Percentiles rank a stretch among this genome's conserved stretches.
phyloP scores from a whole-genome alignment of 2,113 vertebrate genomes.

The Larimichthys crocea region DNA sequence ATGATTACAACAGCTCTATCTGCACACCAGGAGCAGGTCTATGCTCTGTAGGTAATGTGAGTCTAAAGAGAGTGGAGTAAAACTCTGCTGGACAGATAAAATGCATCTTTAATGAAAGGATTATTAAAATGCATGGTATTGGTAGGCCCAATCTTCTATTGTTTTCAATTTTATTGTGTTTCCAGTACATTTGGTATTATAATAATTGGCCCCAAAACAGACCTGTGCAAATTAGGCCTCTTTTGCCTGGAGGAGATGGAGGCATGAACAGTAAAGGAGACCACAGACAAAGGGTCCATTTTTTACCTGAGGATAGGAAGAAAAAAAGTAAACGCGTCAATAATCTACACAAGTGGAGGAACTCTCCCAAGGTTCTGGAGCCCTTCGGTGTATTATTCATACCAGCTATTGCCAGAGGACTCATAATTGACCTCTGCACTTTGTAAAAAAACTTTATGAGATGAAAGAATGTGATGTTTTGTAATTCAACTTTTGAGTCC shows the following conservation, averaged over 20 bases:
- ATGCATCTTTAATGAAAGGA: slow-evolving; percentile 75
- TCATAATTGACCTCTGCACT: slow-evolving; percentile 86
- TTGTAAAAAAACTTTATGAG: slow-evolving; percentile 76
- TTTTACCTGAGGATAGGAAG: slow-evolving; percentile 77
- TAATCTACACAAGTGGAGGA: slow-evolving; percentile 83
- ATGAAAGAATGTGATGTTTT: slow-evolving; percentile 85
- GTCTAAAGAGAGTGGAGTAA: slow-evolving; percentile 36
- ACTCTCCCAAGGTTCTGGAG: slow-evolving; percentile 81
- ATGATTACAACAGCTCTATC: background rate
- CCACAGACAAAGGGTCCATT: slow-evolving; percentile 79
- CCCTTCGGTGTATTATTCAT: slow-evolving; percentile 83
- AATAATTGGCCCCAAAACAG: slow-evolving; percentile 87
- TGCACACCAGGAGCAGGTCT: background rate
- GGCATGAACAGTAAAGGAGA: slow-evolving; percentile 76
- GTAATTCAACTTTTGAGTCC: slow-evolving; percentile 84
- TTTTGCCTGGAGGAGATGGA: slow-evolving; percentile 82
- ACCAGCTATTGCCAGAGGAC: slow-evolving; percentile 81
- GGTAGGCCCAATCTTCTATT: slow-evolving; percentile 71
- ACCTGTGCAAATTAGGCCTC: slow-evolving; percentile 82
- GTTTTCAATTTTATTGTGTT: slow-evolving; percentile 82
- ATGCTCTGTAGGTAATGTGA: slow-evolving; percentile 41
- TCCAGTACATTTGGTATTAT: slow-evolving; percentile 83
- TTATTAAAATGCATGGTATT: slow-evolving; percentile 77
- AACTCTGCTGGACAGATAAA: slow-evolving; percentile 68
- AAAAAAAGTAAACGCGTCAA: slow-evolving; percentile 78